phyloP scores from a whole-genome alignment of 1,140 invertebrate genomes.

The Drosophila gunungcola region DNA sequence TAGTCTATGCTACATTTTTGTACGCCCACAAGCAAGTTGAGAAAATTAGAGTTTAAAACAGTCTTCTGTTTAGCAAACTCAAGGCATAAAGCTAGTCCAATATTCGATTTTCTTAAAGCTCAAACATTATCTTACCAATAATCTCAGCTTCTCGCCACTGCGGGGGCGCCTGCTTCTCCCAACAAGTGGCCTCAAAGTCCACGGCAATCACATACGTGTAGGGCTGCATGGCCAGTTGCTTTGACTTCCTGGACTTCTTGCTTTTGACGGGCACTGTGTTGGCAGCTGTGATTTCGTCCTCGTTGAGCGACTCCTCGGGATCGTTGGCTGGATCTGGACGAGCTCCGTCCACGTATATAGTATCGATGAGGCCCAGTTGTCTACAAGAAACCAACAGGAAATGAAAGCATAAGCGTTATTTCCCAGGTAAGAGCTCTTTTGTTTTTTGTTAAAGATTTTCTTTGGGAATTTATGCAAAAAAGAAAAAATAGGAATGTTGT shows the following conservation, averaged over 20 bases:
- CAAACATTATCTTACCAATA: slow-evolving; percentile 66
- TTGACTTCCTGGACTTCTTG: slow-evolving; percentile 64
- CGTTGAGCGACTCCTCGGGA: slow-evolving; percentile 54
- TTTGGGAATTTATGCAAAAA: slow-evolving; percentile 18
- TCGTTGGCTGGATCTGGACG: slow-evolving; percentile 54
- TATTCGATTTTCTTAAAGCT: too few relatives aligned
- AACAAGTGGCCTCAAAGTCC: slow-evolving; percentile 86
- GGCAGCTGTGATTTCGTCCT: slow-evolving; percentile 48
- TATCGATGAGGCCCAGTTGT: slow-evolving; percentile 83
- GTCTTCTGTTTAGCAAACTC: too few relatives aligned
- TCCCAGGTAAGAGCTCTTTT: not conserved
- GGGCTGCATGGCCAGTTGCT: slow-evolving; percentile 72
- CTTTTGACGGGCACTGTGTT: slow-evolving; percentile 43
- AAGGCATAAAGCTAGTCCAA: too few relatives aligned
- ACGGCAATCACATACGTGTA: slow-evolving; percentile 85
- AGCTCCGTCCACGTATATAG: slow-evolving; percentile 78
- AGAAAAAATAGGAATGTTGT: slow-evolving; percentile 48
- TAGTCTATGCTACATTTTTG: too few relatives aligned
- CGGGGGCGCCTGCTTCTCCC: slow-evolving; percentile 80
- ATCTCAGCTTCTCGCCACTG: slow-evolving; percentile 84
- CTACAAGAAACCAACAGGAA: slow-evolving; percentile 54
- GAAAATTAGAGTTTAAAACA: too few relatives aligned
- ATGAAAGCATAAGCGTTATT: slow-evolving; percentile 1
- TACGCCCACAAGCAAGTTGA: too few relatives aligned
- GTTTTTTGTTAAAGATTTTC: slow-evolving; percentile 2